phyloP scores from a whole-genome alignment of 2,797 vertebrate species.

The Hyperoplus immaculatus region DNA sequence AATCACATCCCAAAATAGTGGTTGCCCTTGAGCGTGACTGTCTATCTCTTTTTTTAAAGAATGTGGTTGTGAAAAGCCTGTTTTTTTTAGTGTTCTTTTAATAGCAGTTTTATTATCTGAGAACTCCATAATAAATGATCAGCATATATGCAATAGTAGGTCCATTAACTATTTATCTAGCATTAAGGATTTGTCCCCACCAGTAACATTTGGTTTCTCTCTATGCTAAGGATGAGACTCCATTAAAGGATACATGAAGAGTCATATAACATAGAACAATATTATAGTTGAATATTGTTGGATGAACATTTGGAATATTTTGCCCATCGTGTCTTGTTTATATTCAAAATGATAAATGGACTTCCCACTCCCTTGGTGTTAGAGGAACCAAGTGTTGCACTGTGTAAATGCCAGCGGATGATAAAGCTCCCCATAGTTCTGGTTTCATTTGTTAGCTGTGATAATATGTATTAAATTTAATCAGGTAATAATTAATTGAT shows the following conservation, averaged over 20 bases:
- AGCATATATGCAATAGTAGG: background rate
- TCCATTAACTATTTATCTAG: background rate
- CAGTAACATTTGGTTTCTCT: background rate
- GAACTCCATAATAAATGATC: background rate
- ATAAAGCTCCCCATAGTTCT: background rate
- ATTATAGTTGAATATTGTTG: background rate
- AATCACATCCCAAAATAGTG: too few species aligned
- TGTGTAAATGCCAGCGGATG: background rate
- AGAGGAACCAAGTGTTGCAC: background rate
- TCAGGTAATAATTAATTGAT: constrained; percentile 6
- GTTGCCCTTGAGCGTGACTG: too few species aligned
- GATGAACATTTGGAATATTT: background rate
- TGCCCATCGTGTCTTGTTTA: background rate
- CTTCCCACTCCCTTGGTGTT: background rate
- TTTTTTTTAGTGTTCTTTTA: background rate
- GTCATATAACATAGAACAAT: background rate
- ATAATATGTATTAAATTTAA: constrained; percentile 31
- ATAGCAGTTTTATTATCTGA: background rate
- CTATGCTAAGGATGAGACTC: background rate
- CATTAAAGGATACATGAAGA: background rate
- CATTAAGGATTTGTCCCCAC: background rate
- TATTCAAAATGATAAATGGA: background rate
- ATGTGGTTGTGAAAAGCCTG: background rate
- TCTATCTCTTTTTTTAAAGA: background rate
- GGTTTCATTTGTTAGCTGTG: constrained; percentile 13